Conservation (phyloP, 2,113 vertebrate species). For the Lamprotornis superbus region DNA sequence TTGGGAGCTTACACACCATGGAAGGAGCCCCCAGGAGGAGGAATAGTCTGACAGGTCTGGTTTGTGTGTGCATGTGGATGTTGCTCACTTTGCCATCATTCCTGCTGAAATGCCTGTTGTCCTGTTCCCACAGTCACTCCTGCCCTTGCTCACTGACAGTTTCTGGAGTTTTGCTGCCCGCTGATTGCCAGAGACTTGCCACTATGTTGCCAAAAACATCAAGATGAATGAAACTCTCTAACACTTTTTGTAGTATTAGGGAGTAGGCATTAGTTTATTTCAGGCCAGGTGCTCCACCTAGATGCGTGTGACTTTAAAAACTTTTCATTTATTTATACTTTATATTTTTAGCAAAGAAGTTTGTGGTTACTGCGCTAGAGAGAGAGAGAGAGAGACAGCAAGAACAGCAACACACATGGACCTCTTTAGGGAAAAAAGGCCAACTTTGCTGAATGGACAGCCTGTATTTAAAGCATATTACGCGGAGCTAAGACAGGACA, state of each 20-base stretch:
- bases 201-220: not conserved
- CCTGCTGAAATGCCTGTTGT: not conserved
- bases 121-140: not conserved
- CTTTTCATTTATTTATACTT: not conserved
- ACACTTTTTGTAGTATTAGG: not conserved
- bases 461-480: too few species aligned
- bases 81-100: not conserved
- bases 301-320: not conserved
- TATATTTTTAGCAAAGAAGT: not conserved
- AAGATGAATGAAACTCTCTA: not conserved
- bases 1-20: not conserved
- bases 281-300: rapidly evolving
- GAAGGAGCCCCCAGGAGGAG: not conserved
- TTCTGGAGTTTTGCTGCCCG: not conserved
- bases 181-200: not conserved
- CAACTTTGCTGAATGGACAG: too few species aligned
- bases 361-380: too few species aligned
- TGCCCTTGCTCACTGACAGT: not conserved
- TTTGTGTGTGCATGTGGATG: not conserved
- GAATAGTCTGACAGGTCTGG: not conserved
- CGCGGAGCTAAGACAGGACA: too few species aligned
- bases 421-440: too few species aligned
- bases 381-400: too few species aligned
- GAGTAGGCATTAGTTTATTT: not conserved
- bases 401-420: too few species aligned